Base-by-base conservation (phyloP, 2,888 invertebrate species). In the Brenthis ino region DNA sequence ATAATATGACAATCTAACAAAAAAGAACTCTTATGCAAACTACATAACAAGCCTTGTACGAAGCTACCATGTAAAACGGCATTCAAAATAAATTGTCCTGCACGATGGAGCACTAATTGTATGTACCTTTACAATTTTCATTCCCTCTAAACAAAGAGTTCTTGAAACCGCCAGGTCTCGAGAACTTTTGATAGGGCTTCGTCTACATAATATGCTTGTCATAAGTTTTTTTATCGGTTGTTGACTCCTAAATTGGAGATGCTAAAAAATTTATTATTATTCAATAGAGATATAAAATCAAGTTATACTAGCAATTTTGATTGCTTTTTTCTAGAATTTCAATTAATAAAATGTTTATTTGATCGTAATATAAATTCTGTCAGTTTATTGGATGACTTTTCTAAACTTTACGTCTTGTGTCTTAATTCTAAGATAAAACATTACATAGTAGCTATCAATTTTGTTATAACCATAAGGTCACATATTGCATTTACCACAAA, bases 171-270 rank as follows among this genome's bases (percentile, higher is more conserved):
- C 63, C 51, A 53, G 20, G 63, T 53, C 37, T 65, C 68, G 47
- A 65, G 68, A 58, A 64, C 65, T 57, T 43, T 54, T 24, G 54
- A 58, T 64, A 55, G 54, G 20, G 54, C 33, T 57, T 47, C 4
- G 55, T 20, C 61, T 28, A 56, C 55, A 51, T 50, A 69, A 11
- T 33, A 37, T 53, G 70, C 61, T 56, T 68, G 67, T 65, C 70
- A 67, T 67, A 65, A 65, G 54, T 71, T 65, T 57, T 68, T 63
- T 63, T 57, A 48, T 57, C 56, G 68, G 70, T 63, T 68, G 55
- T 63, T 68, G 61, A 71, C 63, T 65, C n/a, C 47, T 48, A 57
- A 37, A 14, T 57, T 57, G 33, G 60, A 55, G 24, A 58, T 43
- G 16, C 3, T 16, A 69, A 64, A 66, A 64, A 69, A 54, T 37